Percentiles rank a stretch among this genome's conserved stretches.
Evolutionary conservation across 2,888 invertebrate species (phyloP).

Genomic region (Polyommatus icarus): DNA sequence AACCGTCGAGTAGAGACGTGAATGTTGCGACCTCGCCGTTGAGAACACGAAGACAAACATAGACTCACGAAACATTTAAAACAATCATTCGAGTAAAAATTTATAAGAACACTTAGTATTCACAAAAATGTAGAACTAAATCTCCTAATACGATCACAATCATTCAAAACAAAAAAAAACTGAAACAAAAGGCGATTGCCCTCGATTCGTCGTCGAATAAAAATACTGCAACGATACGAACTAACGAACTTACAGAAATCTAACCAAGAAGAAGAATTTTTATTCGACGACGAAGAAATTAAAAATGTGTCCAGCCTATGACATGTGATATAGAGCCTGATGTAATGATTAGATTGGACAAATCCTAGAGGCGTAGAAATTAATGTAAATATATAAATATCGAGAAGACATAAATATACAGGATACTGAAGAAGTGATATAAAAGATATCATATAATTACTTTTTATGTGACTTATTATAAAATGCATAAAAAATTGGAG

Average conservation of each 20-base stretch:
- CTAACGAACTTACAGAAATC: not conserved
- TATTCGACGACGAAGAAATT: slow-evolving; percentile 55
- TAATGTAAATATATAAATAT: slow-evolving; percentile 49
- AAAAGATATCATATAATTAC: slow-evolving; percentile 50
- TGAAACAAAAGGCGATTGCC: slow-evolving; percentile 62
- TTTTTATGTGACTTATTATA: slow-evolving; percentile 50
- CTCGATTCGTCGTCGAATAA: slow-evolving; percentile 51
- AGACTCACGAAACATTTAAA: slow-evolving; percentile 60
- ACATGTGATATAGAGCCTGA: slow-evolving; percentile 50
- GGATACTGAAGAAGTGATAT: slow-evolving; percentile 49
- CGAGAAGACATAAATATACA: slow-evolving; percentile 46
- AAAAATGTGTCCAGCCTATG: slow-evolving; percentile 53
- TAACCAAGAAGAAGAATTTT: not conserved
- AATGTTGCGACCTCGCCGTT: slow-evolving; percentile 62
- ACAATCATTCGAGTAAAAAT: slow-evolving; percentile 64
- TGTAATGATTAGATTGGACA: slow-evolving; percentile 51
- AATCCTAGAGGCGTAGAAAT: slow-evolving; percentile 55
- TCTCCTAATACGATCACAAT: slow-evolving; percentile 64
- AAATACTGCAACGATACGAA: not conserved
- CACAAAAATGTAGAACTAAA: slow-evolving; percentile 61
- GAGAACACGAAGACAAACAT: slow-evolving; percentile 52
- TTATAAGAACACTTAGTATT: slow-evolving; percentile 66
- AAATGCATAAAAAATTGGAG: slow-evolving; percentile 55
- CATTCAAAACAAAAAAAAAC: slow-evolving; percentile 65
- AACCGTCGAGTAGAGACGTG: not conserved